These are phyloP conservation scores for Psilopogon haemacephalus DNA, from an alignment of 2,113 vertebrate species.

Conservation along the genomic window DNA sequence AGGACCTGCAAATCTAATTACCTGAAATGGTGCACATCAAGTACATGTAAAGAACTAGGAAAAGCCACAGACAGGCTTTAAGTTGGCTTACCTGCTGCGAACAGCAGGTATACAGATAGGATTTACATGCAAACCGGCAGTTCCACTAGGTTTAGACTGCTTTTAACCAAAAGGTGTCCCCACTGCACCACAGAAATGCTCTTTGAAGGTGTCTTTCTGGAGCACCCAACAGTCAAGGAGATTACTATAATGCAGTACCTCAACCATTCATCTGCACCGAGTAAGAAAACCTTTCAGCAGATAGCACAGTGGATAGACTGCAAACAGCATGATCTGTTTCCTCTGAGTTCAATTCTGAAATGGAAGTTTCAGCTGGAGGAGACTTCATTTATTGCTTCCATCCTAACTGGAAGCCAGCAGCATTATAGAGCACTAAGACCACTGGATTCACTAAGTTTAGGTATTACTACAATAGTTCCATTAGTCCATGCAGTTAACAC, in stretches of 20 bases:
- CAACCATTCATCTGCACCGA: fast-evolving
- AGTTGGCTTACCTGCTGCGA: not conserved
- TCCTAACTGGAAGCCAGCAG: not conserved
- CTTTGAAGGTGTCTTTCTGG: no score
- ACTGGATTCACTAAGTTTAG: fast-evolving
- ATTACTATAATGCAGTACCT: fast-evolving
- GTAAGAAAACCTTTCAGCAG: not conserved
- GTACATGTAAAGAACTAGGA: fast-evolving
- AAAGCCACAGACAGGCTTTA: not conserved
- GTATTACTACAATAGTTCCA: fast-evolving
- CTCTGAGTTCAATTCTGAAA: fast-evolving
- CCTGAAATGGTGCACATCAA: fast-evolving
- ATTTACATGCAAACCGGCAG: fast-evolving
- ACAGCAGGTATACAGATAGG: fast-evolving
- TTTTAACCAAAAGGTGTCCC: not conserved
- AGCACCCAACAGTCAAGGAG: not conserved
- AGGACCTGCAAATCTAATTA: no score
- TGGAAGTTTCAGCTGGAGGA: not conserved
- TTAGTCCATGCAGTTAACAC: fast-evolving
- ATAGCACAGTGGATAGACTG: fast-evolving
- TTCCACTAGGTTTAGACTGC: not conserved
- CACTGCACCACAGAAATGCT: not conserved
- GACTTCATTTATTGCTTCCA: not conserved
- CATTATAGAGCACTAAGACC: no score
- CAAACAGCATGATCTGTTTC: fast-evolving